These are phyloP conservation scores for Nymphicus hollandicus DNA, from an alignment of 2,113 vertebrate species.

Conservation along the genomic window DNA sequence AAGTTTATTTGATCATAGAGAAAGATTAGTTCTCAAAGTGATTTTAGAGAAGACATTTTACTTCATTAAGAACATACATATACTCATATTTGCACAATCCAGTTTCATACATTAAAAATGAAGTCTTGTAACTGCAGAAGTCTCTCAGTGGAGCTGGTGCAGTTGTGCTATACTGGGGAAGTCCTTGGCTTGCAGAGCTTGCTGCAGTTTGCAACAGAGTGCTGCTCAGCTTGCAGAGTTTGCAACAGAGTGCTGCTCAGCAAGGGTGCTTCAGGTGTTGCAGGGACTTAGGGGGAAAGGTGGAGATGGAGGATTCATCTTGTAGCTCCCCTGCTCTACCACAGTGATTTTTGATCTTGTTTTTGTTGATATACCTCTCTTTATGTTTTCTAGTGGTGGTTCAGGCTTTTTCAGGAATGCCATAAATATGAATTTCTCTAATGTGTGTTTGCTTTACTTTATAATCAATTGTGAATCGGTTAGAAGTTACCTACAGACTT, in stretches of 20 bases:
- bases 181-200: background rate
- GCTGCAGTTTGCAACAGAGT: background rate
- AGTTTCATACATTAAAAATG: background rate
- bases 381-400: background rate
- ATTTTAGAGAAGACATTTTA: background rate
- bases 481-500: background rate
- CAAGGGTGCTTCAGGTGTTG: background rate
- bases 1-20: background rate
- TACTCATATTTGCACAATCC: background rate
- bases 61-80: background rate
- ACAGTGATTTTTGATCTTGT: background rate
- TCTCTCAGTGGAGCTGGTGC: background rate
- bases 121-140: background rate
- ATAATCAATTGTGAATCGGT: rapidly evolving
- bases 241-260: background rate
- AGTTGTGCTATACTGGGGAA: background rate
- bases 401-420: background rate
- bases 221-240: background rate
- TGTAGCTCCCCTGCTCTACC: background rate
- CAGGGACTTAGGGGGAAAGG: background rate
- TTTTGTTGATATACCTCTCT: background rate
- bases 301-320: background rate
- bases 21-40: background rate
- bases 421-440: background rate
- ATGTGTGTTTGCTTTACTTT: background rate